phyloP scores from a whole-genome alignment of 2,888 invertebrate species.

The Cryptocephalus moraei region DNA sequence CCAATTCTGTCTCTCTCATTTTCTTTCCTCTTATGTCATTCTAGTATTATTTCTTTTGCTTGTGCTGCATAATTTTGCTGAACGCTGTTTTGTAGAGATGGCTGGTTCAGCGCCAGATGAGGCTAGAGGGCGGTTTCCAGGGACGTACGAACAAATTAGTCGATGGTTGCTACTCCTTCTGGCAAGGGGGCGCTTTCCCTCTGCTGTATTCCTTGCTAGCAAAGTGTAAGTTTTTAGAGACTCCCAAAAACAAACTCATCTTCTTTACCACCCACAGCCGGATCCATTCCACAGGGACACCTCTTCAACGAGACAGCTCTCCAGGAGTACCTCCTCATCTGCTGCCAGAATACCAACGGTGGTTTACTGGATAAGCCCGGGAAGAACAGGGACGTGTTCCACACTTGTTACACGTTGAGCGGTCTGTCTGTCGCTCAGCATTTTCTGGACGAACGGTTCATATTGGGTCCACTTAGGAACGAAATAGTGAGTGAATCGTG shows the following conservation, averaged over 20 bases:
- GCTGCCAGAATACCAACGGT: slow-evolving; percentile 80
- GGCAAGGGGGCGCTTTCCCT: slow-evolving; percentile 93
- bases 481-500: slow-evolving; percentile 46
- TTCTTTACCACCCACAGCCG: slow-evolving; percentile 20
- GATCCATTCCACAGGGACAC: slow-evolving; percentile 46
- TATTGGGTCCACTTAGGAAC: slow-evolving; percentile 59
- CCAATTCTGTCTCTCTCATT: not conserved
- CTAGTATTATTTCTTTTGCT: slow-evolving; percentile 4
- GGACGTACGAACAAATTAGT: slow-evolving; percentile 97
- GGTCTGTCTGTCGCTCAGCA: slow-evolving; percentile 92
- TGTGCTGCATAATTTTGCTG: slow-evolving; percentile 14
- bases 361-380: slow-evolving; percentile 95
- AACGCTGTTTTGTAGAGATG: slow-evolving; percentile 50
- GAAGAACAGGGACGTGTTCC: slow-evolving; percentile 86
- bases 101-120: slow-evolving; percentile 87
- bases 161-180: slow-evolving; percentile 98
- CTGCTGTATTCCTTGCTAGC: slow-evolving; percentile 67
- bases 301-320: slow-evolving; percentile 79
- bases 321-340: slow-evolving; percentile 89
- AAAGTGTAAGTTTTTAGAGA: slow-evolving; percentile 26
- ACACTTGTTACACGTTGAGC: slow-evolving; percentile 93
- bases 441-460: slow-evolving; percentile 38
- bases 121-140: slow-evolving; percentile 92
- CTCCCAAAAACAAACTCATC: not conserved
- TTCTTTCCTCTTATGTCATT: not conserved